Evolutionary conservation across 2,888 invertebrate genomes (phyloP), one percentile per base, ranked within the genome.

Genomic region (Sminthurides aquaticus): DNA sequence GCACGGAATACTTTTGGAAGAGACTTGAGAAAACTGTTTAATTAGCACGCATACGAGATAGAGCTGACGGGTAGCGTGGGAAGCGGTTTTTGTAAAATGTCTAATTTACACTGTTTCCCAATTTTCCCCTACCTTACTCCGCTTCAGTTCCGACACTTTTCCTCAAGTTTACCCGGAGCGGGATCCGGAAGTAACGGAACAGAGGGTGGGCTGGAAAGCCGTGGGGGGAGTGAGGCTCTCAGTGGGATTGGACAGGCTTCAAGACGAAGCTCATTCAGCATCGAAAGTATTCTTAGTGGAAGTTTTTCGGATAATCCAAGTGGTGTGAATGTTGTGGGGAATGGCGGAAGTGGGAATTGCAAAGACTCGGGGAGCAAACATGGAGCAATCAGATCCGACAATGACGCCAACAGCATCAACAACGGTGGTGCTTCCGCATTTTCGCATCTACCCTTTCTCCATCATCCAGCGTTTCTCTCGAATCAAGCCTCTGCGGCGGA

Each of bases 401-500:
- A 15, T 52, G 49, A 48, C 15, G 60, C 57, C 24, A n/a, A n/a
- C n/a, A n/a, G n/a, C n/a, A n/a, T n/a, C n/a, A n/a, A n/a, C n/a
- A n/a, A n/a, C n/a, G 54, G 20, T 22, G 52, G 52, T 52, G 20
- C 61, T 25, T 15, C 60, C 5, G 24, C 52, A 67, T 71, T 69
- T 68, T 67, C 68, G 62, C 71, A 68, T 69, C 64, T 74, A 57
- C 73, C 71, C 48, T 74, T 74, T 65, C 66, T 74, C 52, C 74
- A 74, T 61, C 73, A 74, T 65, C 71, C 74, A 8, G 74, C 60
- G 11, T 74, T 74, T 55, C 64, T 74, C 34, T 73, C 72, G 43
- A 73, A 69, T 65, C 71, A 72, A 15, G 71, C 74, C 18, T 52
- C 52, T 22, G 73, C 73, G 18, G 74, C 74, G 5, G 74, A 74